A percentile compares a stretch with the other conserved stretches of the same genome.
Evolutionary conservation across 2,113 vertebrate genomes (phyloP).

Genomic region (Stegastes partitus): DNA sequence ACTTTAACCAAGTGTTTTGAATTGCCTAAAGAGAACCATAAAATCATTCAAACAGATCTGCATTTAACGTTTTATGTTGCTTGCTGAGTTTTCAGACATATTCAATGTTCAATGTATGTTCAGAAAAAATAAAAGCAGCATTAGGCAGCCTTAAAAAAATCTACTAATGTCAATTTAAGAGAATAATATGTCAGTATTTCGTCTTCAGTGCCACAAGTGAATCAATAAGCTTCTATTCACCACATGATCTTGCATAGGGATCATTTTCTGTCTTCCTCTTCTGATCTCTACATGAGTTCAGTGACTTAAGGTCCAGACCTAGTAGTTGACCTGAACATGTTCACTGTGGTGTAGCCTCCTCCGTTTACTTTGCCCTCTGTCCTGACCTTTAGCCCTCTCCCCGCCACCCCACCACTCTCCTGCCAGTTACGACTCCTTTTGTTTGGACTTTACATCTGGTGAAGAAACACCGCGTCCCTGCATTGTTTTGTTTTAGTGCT

Average conservation of each 20-base stretch:
- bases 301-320: conserved; percentile 6
- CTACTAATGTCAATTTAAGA: background rate
- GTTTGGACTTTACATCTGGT: conserved; percentile 74
- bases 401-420: conserved; percentile 23
- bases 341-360: conserved; percentile 29
- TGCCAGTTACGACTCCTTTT: conserved; percentile 63
- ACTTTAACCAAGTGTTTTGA: no score
- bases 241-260: background rate
- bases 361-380: conserved; percentile 63
- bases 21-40: no score
- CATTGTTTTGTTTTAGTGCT: conserved; percentile 67
- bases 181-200: background rate
- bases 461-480: conserved; percentile 43
- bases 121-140: no score
- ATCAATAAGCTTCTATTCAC: background rate
- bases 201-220: background rate
- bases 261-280: background rate
- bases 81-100: no score
- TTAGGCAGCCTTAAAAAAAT: no score
- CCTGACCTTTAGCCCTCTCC: conserved; percentile 67
- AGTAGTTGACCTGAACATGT: conserved; percentile 40
- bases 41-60: no score
- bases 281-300: background rate
- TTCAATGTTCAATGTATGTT: no score
- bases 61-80: no score